Conservation (phyloP, 2,113 vertebrate genomes). For the Anas platyrhynchos region DNA sequence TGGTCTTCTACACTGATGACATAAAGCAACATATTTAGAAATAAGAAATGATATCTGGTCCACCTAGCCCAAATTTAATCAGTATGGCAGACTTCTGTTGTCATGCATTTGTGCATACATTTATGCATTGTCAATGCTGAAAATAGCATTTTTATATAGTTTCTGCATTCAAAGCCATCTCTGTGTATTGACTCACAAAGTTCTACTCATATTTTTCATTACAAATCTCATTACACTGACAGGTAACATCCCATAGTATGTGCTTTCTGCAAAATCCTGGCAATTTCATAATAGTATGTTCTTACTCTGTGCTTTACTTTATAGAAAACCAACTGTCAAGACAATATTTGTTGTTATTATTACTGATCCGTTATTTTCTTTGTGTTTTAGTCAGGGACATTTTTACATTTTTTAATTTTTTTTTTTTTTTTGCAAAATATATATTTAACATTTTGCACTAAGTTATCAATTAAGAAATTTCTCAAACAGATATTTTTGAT, state of each 20-base stretch:
- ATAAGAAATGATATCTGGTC: background rate
- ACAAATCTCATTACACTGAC: background rate
- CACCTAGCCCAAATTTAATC: background rate
- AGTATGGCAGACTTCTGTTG: background rate
- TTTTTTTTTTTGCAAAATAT: background rate
- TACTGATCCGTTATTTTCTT: background rate
- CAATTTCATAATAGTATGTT: background rate
- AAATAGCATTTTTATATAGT: background rate
- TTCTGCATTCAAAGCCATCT: background rate
- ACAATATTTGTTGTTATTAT: background rate
- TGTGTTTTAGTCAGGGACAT: background rate
- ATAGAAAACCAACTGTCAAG: constrained; percentile 3
- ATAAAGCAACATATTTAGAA: background rate
- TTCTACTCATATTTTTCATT: background rate
- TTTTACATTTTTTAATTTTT: background rate
- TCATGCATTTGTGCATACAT: background rate
- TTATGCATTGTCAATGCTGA: too few relatives aligned
- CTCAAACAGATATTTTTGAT: background rate
- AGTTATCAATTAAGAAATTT: background rate
- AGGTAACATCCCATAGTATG: background rate
- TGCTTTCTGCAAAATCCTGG: background rate
- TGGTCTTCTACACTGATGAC: background rate
- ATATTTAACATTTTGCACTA: background rate
- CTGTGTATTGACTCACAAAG: background rate
- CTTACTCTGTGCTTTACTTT: background rate